Base-by-base conservation (phyloP, 2,113 vertebrate genomes). In the Patagioenas fasciata region DNA sequence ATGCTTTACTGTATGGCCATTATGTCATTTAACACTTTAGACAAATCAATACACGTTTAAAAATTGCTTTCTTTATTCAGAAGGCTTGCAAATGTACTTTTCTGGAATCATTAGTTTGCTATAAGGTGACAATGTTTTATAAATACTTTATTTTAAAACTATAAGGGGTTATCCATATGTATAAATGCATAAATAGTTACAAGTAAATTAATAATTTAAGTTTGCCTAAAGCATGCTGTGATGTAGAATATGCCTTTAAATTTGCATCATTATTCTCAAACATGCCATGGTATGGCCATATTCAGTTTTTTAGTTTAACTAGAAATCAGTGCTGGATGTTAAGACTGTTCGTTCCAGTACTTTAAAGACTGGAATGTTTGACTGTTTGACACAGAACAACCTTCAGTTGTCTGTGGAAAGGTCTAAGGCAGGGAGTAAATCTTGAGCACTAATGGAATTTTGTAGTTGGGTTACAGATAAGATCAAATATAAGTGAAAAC, bases 11-110 rank as follows among this genome's bases (percentile, higher is more conserved):
- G n/a, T 97, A 97, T 94, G 74, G 86, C 80, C 97, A 89, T 97
- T 97, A 97, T 97, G 96, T 95, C 96, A 97, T 97, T 98, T 98
- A 98, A 98, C 97, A 98, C 96, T 97, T 98, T 96, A 97, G 96
- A 95, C 77, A 96, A 97, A 98, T 98, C 98, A 96, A 98, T 98
- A 89, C 85, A 88, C 77, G 92, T 96, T 94, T 86, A 94, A 96
- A 96, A 97, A 97, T 94, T 97, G 81, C 88, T 88, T 96, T 96
- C 67, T 85, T 85, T 93, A 95, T 97, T 96, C 78, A 88, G 89
- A 95, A 96, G 91, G 80, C 92, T 96, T 66, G 19, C 80, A 96
- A 92, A 91, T 93, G 32, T 96, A 54, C 79, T 94, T 97, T 95
- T 70, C 75, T 96, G 60, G 70, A 97, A 93, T 97, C 90, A 94